These are phyloP conservation scores for Aphelinus certus DNA, from an alignment of 1,140 invertebrate species.

Conservation along the genomic window DNA sequence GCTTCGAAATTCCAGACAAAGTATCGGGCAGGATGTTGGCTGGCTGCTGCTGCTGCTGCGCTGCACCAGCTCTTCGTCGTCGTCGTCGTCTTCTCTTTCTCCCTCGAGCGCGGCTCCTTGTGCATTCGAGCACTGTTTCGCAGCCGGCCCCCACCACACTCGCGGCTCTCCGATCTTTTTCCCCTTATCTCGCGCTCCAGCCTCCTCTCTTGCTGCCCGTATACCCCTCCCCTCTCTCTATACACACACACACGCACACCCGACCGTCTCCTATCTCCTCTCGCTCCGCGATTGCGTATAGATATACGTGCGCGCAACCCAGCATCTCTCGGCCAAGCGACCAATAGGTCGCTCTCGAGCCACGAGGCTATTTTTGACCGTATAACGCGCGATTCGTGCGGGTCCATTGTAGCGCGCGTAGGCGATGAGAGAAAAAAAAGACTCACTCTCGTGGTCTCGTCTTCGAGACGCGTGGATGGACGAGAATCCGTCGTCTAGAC, in stretches of 20 bases:
- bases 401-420: too few relatives aligned
- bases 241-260: conserved; percentile 1
- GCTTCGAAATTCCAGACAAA: conserved; percentile 58
- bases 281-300: conserved; percentile 11
- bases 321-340: neutral
- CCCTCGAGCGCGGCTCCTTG: neutral
- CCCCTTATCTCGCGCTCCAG: too few relatives aligned
- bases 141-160: neutral
- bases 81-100: conserved; percentile 8
- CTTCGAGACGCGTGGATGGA: too few relatives aligned
- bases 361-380: conserved; percentile 24
- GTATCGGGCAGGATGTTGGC: conserved; percentile 53
- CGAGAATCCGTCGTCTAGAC: too few relatives aligned
- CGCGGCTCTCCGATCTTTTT: neutral
- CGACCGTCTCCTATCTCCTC: conserved; percentile 1
- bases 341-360: conserved; percentile 6
- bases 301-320: conserved; percentile 14
- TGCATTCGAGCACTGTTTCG: neutral
- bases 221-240: neutral
- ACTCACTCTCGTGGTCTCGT: too few relatives aligned
- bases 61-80: neutral
- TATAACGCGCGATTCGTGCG: too few relatives aligned
- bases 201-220: neutral
- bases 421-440: too few relatives aligned
- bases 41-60: neutral